phyloP scores from a whole-genome alignment of 2,113 vertebrate species.

The Rhea pennata region DNA sequence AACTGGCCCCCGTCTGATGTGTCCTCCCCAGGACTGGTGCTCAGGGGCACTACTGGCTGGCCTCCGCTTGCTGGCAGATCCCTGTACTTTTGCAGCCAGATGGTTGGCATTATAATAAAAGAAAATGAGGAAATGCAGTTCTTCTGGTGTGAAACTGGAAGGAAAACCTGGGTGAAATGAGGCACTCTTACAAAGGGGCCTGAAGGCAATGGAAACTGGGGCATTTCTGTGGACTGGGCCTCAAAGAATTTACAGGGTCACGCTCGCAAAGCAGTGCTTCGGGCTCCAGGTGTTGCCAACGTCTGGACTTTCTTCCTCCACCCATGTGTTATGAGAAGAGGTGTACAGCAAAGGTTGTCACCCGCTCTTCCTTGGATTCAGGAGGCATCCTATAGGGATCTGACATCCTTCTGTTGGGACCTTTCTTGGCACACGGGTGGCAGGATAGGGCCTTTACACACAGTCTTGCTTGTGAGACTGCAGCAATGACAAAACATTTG shows the following conservation, averaged over 20 bases:
- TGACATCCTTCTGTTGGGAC: neutral
- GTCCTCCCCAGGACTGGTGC: neutral
- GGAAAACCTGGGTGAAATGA: conserved; percentile 50
- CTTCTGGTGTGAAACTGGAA: neutral
- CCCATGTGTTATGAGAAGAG: neutral
- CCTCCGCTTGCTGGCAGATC: neutral
- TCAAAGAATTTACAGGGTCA: rapidly evolving
- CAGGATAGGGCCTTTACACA: neutral
- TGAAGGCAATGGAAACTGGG: conserved; percentile 17
- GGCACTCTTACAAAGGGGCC: neutral
- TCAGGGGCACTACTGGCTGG: neutral
- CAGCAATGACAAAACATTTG: neutral
- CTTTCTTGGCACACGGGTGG: neutral
- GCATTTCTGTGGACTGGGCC: neutral
- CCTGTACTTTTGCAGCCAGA: neutral
- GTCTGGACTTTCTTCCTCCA: neutral
- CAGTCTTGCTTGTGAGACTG: neutral
- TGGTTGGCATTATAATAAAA: conserved; percentile 31
- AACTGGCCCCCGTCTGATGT: neutral
- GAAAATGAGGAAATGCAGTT: neutral
- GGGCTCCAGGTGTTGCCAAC: neutral
- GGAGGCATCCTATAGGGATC: neutral
- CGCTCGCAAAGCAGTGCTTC: neutral
- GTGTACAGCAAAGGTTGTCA: neutral
- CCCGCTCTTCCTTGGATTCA: neutral